A percentile compares a stretch with the other conserved stretches of the same genome.
phyloP scores from a whole-genome alignment of 1,140 invertebrate genomes.

The Schlechtendalia chinensis region DNA sequence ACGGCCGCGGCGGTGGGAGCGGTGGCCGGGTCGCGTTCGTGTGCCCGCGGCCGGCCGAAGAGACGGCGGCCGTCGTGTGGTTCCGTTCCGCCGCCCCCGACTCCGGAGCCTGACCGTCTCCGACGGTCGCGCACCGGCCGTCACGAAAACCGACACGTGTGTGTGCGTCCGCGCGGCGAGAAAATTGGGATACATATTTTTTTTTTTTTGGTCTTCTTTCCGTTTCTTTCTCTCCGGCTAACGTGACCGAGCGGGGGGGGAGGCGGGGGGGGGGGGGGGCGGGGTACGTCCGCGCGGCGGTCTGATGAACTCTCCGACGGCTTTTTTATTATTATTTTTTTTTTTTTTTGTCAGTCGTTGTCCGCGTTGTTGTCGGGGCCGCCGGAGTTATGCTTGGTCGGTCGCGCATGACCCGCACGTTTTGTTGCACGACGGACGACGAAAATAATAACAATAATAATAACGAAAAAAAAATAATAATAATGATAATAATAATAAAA shows the following conservation, averaged over 20 bases:
- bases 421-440: no score
- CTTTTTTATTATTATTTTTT: no score
- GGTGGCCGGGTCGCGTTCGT: background rate
- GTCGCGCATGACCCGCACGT: no score
- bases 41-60: background rate
- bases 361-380: conserved; percentile 22
- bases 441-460: conserved; percentile 39
- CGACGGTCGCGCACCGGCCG: background rate
- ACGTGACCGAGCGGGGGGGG: no score
- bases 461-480: conserved; percentile 29
- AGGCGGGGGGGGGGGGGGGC: no score
- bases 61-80: background rate
- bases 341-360: no score
- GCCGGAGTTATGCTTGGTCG: no score
- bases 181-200: background rate
- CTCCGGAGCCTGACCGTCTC: conserved; percentile 21
- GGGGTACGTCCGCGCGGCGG: conserved; percentile 2
- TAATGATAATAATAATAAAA: conserved; percentile 8
- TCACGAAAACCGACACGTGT: background rate
- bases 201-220: no score
- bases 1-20: background rate
- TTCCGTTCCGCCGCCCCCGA: background rate
- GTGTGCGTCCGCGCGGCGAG: background rate
- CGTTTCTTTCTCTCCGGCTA: no score
- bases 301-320: conserved; percentile 46